A percentile compares a stretch with the other conserved stretches of the same genome.
phyloP scores from a whole-genome alignment of 2,113 vertebrate genomes.

The Mixornis gularis region DNA sequence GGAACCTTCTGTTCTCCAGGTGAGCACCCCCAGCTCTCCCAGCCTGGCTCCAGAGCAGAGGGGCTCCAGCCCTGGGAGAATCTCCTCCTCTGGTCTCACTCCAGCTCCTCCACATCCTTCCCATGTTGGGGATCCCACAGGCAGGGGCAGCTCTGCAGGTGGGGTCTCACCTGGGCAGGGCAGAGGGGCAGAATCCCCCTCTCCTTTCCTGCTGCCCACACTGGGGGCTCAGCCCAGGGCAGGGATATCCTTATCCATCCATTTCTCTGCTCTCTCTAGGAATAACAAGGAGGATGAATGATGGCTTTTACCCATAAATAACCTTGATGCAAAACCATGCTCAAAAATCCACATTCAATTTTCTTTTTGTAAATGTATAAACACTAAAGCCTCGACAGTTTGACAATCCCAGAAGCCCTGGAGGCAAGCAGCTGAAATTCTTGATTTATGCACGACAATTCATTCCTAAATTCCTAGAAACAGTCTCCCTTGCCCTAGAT shows the following conservation, averaged over 20 bases:
- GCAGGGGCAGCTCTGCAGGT: not conserved
- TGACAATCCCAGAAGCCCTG: not conserved
- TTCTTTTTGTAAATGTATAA: not conserved
- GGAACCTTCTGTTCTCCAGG: not conserved
- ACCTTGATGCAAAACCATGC: not conserved
- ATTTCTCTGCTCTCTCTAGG: not conserved
- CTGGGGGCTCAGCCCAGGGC: not conserved
- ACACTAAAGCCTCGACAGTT: not conserved
- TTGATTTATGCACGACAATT: not conserved
- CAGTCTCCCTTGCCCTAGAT: not conserved
- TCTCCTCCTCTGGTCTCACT: fast-evolving
- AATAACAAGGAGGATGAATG: not conserved
- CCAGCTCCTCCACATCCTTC: not conserved
- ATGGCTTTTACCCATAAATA: not conserved
- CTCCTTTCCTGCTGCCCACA: not conserved
- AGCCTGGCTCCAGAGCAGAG: not conserved
- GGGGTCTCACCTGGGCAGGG: not conserved
- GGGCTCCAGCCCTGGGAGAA: not conserved
- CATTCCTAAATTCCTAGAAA: constrained; percentile 18
- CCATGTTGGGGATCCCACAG: fast-evolving
- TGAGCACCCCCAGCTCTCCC: not conserved
- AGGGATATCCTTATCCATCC: not conserved
- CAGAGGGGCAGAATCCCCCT: not conserved
- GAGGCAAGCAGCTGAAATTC: not conserved
- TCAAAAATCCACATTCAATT: not conserved